phyloP scores from a whole-genome alignment of 2,888 invertebrate species.

The Hololepta plana region DNA sequence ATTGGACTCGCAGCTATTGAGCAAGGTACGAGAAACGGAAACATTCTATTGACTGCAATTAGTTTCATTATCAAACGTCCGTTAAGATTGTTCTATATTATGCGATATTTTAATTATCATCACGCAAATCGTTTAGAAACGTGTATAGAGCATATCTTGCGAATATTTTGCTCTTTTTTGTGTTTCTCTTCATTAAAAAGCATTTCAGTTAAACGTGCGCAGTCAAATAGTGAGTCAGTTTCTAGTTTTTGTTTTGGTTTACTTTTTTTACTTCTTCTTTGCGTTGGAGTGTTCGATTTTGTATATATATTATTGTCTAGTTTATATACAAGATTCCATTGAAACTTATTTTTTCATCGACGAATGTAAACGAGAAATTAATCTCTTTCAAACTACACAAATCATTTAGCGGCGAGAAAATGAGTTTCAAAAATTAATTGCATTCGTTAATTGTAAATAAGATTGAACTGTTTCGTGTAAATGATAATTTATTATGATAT shows the following conservation, averaged over 20 bases:
- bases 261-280: conserved; percentile 11
- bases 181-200: conserved; percentile 12
- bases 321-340: conserved; percentile 6
- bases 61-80: no score
- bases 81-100: conserved; percentile 6
- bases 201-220: conserved; percentile 13
- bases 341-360: conserved; percentile 4
- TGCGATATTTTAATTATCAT: conserved; percentile 7
- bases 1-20: conserved; percentile 51
- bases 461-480: no score
- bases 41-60: conserved; percentile 25
- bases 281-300: conserved; percentile 9
- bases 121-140: no score
- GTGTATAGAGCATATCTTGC: no score
- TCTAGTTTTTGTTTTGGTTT: conserved; percentile 11
- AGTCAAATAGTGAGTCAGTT: conserved; percentile 21
- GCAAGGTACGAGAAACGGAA: conserved; percentile 30
- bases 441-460: conserved; percentile 7
- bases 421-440: neutral
- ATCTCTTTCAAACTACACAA: no score
- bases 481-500: no score
- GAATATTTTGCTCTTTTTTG: neutral
- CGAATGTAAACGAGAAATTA: no score
- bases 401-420: neutral
- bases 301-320: conserved; percentile 5